Evolutionary conservation across 1,140 invertebrate genomes (phyloP).

Genomic region (Lerema accius): DNA sequence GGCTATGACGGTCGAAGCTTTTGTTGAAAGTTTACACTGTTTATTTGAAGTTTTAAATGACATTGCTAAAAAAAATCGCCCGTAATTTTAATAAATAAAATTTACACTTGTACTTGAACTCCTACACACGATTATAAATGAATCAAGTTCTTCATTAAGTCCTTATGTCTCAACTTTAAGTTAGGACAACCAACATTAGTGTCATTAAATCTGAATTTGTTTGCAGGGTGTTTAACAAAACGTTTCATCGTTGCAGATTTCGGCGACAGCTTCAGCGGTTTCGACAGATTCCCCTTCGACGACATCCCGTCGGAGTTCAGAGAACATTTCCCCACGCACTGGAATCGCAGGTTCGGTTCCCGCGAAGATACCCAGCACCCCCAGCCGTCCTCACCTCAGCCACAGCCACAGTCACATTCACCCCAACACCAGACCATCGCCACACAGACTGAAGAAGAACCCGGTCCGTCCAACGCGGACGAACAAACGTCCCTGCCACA

Average conservation of each 20-base stretch:
- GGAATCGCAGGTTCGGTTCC: slow-evolving; percentile 72
- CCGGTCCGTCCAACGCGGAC: slow-evolving; percentile 48
- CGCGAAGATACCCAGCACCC: slow-evolving; percentile 57
- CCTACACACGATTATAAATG: no score
- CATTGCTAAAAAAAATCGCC: no score
- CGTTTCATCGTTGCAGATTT: slow-evolving; percentile 73
- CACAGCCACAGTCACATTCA: slow-evolving; percentile 49
- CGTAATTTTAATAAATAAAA: no score
- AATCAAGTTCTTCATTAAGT: slow-evolving; percentile 14
- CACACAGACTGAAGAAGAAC: slow-evolving; percentile 79
- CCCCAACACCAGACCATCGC: slow-evolving; percentile 70
- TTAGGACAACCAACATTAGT: no score
- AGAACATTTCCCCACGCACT: slow-evolving; percentile 83
- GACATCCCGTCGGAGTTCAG: slow-evolving; percentile 84
- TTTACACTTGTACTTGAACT: no score
- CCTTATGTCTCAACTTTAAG: not conserved
- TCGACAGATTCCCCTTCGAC: slow-evolving; percentile 84
- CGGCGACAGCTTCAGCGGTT: slow-evolving; percentile 72
- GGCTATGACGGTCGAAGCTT: no score
- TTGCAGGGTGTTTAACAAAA: slow-evolving; percentile 62
- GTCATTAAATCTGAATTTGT: slow-evolving; percentile 9
- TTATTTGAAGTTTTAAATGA: no score
- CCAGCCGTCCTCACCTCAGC: slow-evolving; percentile 47
- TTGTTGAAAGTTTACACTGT: no score
- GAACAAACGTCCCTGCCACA: slow-evolving; percentile 83